Percentiles rank a stretch among this genome's conserved stretches.
Evolutionary conservation across 2,888 invertebrate species (phyloP).

Genomic region (Aleiodes alternator): DNA sequence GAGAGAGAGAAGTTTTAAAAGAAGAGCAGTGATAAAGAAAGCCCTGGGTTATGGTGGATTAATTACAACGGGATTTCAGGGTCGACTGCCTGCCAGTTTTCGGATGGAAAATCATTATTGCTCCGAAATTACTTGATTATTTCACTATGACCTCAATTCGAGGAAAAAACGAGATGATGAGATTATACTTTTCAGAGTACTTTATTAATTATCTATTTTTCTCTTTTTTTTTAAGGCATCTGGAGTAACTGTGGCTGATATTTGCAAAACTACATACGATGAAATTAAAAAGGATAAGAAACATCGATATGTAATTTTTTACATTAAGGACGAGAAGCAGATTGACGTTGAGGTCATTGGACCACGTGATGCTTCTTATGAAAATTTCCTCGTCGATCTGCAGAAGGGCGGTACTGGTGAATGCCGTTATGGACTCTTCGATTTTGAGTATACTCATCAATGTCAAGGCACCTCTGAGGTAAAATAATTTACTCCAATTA

Average conservation of each 20-base stretch:
- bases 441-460: slow-evolving; percentile 98
- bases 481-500: slow-evolving; percentile 28
- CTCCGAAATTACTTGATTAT: neutral
- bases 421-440: slow-evolving; percentile 98
- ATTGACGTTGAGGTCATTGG: slow-evolving; percentile 96
- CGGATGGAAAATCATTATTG: slow-evolving; percentile 16
- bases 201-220: neutral
- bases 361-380: slow-evolving; percentile 93
- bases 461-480: slow-evolving; percentile 96
- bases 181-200: neutral
- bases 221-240: slow-evolving; percentile 82
- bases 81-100: slow-evolving; percentile 5
- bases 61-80: slow-evolving; percentile 29
- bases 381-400: slow-evolving; percentile 94
- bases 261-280: slow-evolving; percentile 96
- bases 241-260: slow-evolving; percentile 96
- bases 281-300: slow-evolving; percentile 99
- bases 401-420: slow-evolving; percentile 94
- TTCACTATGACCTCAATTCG: slow-evolving; percentile 12
- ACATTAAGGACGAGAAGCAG: slow-evolving; percentile 96
- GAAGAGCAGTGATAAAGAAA: neutral
- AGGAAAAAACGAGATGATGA: neutral
- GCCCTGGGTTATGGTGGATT: slow-evolving; percentile 11
- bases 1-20: neutral
- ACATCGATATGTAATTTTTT: slow-evolving; percentile 97